Evolutionary conservation across 1,140 invertebrate genomes (phyloP), one percentile per base, ranked within the genome.

Genomic region (Heliothis virescens): DNA sequence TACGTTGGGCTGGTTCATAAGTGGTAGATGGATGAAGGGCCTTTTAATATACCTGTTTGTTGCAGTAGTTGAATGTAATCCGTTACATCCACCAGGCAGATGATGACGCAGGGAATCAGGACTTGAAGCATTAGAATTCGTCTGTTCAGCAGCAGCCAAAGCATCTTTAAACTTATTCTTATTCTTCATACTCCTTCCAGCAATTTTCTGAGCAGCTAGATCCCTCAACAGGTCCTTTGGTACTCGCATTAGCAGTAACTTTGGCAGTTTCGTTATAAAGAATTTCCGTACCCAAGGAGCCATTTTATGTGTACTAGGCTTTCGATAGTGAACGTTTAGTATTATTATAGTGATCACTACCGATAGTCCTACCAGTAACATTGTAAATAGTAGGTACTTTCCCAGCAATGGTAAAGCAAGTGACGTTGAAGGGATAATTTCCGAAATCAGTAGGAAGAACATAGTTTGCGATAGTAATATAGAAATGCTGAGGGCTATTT

Each of bases 381-480:
- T 99, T 1, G 99, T 99, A 91, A 99, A 99, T 0, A 99, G 96
- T 0, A 99, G 96, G 94, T 99, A 99, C 95, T 99, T 99, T 41
- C 99, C 99, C 15, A 99, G 96, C 3, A 99, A 95, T 7, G 99
- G 99, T 47, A 99, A 95, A 0, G 99, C 99, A 57, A 99, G 95
- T 3, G 99, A 99, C 0, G 99, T 99, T 0, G 99, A 99, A 0
- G 99, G 99, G 94, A 99, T 99, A 85, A 99, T 99, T 95, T 99
- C 98, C 0, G 98, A 99, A 86, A 99, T 98, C 7, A 99, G 96
- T 80, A 99, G 95, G 95, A 99, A 99, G 95, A 99, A 99, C 97
- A 99, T 99, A 13, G 99, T 99, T 91, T 99, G 98, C 0, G 99
- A 99, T 16, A 99, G 96, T 0, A 99, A 96, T 87, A 99, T 99